Base-by-base conservation (phyloP, 2,797 vertebrate genomes). In the Acrossocheilus fasciatus region DNA sequence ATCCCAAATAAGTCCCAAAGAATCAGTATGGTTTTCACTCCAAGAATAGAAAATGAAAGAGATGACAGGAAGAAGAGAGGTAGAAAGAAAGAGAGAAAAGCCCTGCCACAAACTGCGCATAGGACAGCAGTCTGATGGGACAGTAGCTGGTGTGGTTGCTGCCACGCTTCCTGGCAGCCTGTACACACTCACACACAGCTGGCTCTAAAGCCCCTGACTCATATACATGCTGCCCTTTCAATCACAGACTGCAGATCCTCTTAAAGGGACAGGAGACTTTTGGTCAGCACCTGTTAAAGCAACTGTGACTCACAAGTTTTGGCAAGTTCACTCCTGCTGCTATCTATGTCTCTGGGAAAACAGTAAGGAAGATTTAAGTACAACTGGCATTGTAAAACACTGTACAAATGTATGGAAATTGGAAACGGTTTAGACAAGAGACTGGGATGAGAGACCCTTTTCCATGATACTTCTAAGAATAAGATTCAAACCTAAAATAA, bases 201-300 rank as follows among this genome's bases (percentile, higher is more conserved):
- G 75, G 87, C 83, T 89, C 70, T 86, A 45, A 90, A 73, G 86
- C 81, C 75, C 92, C 94, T 95, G 93, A 93, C 91, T 94, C 86
- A 81, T 89, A 89, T 84, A 88, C 92, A 93, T 80, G 83, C 91
- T 74, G 89, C 81, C 89, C 91, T 70, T 92, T 94, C 93, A 94
- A 92, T 94, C 93, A 93, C 88, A 88, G 47, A 85, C 9, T 69
- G 85, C 83, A 76, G 26, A 66, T 84, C 47, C 62, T 7, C 80
- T 95, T 94, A 95, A 94, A 95, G 93, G 90, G 87, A 39, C 90
- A 92, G 90, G 17, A 41, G 68, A 15, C 43, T 36, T 79, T 82
- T 83, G 17, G 66, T 41, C 30, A 64, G 34, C 52, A 62, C 59
- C 59, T 80, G 76, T 79, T 80, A 47, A 72, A 59, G 41, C 68